Conservation (phyloP, 2,113 vertebrate species). For the Ginglymostoma cirratum region DNA sequence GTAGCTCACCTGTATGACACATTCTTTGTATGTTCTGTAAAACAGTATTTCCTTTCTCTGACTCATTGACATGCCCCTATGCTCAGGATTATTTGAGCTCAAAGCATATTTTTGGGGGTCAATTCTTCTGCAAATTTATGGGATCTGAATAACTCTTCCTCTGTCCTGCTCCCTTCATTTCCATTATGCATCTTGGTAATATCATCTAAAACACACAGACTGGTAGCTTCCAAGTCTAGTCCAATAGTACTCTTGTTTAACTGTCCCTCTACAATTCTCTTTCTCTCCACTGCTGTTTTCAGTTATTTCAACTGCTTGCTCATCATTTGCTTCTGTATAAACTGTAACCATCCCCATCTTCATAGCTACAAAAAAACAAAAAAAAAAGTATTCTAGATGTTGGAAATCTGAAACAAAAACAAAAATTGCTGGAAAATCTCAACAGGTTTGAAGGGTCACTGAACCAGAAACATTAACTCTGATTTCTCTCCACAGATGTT, state of each 20-base stretch:
- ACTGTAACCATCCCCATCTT: not conserved
- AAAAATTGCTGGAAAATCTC: too few species aligned
- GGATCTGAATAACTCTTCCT: not conserved
- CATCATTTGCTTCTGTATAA: not conserved
- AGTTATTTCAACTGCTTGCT: not conserved
- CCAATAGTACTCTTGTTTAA: not conserved
- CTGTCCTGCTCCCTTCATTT: not conserved
- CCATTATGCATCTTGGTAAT: not conserved
- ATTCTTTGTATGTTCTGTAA: not conserved
- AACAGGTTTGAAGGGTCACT: too few species aligned
- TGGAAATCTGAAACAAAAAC: too few species aligned
- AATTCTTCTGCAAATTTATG: not conserved
- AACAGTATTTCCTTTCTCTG: not conserved
- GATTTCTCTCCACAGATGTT: too few species aligned
- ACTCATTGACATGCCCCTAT: not conserved
- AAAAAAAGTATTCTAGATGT: too few species aligned
- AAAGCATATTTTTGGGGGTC: not conserved
- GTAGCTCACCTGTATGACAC: not conserved
- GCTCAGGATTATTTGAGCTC: not conserved
- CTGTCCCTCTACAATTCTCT: not conserved
- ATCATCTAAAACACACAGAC: not conserved
- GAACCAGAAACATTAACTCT: too few species aligned
- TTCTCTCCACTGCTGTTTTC: not conserved
- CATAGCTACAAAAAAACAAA: not conserved
- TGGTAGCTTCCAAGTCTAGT: not conserved